Evolutionary conservation across 2,113 vertebrate genomes (phyloP).

Genomic region (Bothrops jararaca): DNA sequence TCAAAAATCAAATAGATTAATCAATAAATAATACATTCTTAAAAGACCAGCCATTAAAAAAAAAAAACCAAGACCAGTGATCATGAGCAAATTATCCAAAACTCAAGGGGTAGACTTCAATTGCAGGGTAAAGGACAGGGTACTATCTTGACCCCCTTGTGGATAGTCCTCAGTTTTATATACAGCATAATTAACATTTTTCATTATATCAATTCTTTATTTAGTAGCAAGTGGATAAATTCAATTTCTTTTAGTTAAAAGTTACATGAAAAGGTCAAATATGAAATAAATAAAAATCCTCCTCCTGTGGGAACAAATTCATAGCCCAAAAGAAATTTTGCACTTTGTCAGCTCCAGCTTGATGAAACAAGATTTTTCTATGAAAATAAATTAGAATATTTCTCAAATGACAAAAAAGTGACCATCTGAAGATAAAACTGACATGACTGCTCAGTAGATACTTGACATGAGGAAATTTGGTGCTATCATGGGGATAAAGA

Average conservation of each 20-base stretch:
- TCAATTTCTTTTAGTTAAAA: slow-evolving; percentile 42
- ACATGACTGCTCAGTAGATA: slow-evolving; percentile 24
- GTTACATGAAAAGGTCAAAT: slow-evolving; percentile 55
- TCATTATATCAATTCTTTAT: slow-evolving; percentile 8
- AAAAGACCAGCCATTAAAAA: neutral
- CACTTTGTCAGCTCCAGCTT: slow-evolving; percentile 52
- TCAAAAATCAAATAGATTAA: neutral
- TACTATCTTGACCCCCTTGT: neutral
- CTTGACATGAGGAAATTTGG: slow-evolving; percentile 35
- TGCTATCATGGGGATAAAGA: slow-evolving; percentile 33
- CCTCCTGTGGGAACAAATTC: slow-evolving; percentile 50
- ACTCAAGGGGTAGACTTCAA: neutral
- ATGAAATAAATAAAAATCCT: slow-evolving; percentile 54
- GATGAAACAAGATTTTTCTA: slow-evolving; percentile 51
- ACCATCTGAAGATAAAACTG: slow-evolving; percentile 46
- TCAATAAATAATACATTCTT: neutral
- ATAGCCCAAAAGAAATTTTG: slow-evolving; percentile 52
- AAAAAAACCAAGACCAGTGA: neutral
- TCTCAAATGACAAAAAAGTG: slow-evolving; percentile 50
- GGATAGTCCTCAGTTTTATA: neutral
- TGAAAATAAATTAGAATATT: slow-evolving; percentile 65
- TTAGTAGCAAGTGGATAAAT: slow-evolving; percentile 38
- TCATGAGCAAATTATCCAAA: neutral
- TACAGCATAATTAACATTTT: slow-evolving; percentile 26
- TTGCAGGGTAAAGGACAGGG: neutral